A percentile compares a stretch with the other conserved stretches of the same genome.
These are phyloP conservation scores for Vollenhovia emeryi DNA, from an alignment of 1,140 invertebrate species.

Conservation along the genomic window DNA sequence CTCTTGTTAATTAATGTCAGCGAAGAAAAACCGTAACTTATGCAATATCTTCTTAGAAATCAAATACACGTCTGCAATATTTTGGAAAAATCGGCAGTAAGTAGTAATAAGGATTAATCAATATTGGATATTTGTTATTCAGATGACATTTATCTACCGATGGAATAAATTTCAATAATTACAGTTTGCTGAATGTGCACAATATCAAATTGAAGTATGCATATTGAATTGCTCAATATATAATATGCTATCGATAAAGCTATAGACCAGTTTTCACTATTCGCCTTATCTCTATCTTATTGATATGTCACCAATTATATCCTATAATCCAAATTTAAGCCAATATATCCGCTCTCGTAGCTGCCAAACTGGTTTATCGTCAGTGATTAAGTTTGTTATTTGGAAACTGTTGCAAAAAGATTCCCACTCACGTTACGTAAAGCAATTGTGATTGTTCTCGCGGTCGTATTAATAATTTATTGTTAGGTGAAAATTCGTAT, in stretches of 20 bases:
- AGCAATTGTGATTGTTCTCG: neutral
- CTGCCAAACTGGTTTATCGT: neutral
- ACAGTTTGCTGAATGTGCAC: neutral
- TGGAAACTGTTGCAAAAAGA: neutral
- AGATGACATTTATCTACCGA: neutral
- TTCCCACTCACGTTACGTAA: too few species aligned
- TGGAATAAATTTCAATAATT: neutral
- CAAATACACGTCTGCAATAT: neutral
- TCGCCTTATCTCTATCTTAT: neutral
- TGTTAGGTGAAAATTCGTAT: neutral
- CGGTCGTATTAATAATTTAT: neutral
- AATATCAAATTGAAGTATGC: neutral
- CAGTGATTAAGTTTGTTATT: neutral
- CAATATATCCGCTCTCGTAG: neutral
- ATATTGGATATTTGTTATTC: constrained; percentile 21
- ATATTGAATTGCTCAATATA: neutral
- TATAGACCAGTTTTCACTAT: constrained; percentile 12
- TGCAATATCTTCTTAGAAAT: neutral
- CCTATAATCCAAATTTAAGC: neutral
- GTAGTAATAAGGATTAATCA: neutral
- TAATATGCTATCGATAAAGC: neutral
- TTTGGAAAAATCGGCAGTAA: neutral
- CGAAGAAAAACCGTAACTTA: neutral
- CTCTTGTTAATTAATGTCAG: neutral
- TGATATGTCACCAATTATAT: too few species aligned